Evolutionary conservation across 2,888 invertebrate species (phyloP), one percentile per base, ranked within the genome.

Genomic region (Dynastes maya): DNA sequence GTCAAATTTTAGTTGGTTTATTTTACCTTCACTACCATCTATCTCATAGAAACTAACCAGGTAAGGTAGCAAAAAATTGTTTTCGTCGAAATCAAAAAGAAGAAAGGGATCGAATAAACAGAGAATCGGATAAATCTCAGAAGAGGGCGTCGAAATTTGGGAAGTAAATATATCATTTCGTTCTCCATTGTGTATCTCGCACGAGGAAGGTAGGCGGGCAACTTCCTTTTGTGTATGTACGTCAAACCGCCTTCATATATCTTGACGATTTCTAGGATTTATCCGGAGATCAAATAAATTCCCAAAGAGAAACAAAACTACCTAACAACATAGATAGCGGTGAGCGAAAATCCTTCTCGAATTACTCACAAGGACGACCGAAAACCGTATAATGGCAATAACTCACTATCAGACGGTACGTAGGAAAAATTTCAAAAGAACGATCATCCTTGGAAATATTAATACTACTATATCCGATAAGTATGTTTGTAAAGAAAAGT

Each of bases 371-470:
- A 16, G 37, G 22, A 49, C 29, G 11, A 11, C 45, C 9, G 45
- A 45, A 45, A 37, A 37, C 6, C 37, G 37, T 37, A 58, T n/a
- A 2, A 58, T n/a, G 16, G 61, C 61, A 11, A 29, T 29, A 61
- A 9, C 61, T 61, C 27, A 37, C 6, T 5, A 37, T 37, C 32
- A 6, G 61, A 58, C 13, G 27, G 3, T 51, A 8, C 6, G 49
- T 6, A 13, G 51, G 0, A 3, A 2, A 16, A 68, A 51, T 68
- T 58, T 58, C 32, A 40, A 22, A 45, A 13, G 22, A 40, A n/a
- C 58, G 72, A 72, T 72, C 72, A 72, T 72, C 22, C 37, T 22
- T 29, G 40, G 68, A 68, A 13, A 68, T 68, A 51, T 29, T 22
- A 67, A 45, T 67, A 58, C 5, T 45, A 11, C 11, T 45, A 68